Conservation (phyloP, 2,113 vertebrate species). For the Arvicanthis niloticus region DNA sequence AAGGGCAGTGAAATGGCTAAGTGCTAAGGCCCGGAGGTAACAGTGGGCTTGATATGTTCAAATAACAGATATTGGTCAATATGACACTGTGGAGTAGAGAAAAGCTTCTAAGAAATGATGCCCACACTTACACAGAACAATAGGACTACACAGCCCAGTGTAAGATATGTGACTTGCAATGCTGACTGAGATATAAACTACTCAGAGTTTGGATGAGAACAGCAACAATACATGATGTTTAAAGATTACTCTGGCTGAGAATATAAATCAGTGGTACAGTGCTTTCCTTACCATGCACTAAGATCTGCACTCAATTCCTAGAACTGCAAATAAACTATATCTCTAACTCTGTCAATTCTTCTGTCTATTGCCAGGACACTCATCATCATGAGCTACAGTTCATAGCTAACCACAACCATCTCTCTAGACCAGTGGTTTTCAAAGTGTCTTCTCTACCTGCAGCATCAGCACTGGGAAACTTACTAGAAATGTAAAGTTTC, state of each 20-base stretch:
- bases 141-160: neutral
- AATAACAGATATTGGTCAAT: neutral
- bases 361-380: neutral
- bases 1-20: neutral
- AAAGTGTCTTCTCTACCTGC: neutral
- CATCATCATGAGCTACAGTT: neutral
- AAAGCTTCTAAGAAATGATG: neutral
- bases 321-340: neutral
- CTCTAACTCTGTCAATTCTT: neutral
- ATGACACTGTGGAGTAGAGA: neutral
- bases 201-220: neutral
- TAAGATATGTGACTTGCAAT: neutral
- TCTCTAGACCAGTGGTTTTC: neutral
- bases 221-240: neutral
- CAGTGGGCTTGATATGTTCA: neutral
- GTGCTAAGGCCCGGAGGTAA: neutral
- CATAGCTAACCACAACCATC: neutral
- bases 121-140: neutral
- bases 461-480: neutral
- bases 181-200: neutral
- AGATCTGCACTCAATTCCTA: neutral
- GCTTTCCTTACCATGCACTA: neutral
- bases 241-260: neutral
- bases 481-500: conserved; percentile 2
- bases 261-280: neutral